A percentile compares a stretch with the other conserved stretches of the same genome.
Evolutionary conservation across 1,140 invertebrate genomes (phyloP).

Genomic region (Ceratina australensis): DNA sequence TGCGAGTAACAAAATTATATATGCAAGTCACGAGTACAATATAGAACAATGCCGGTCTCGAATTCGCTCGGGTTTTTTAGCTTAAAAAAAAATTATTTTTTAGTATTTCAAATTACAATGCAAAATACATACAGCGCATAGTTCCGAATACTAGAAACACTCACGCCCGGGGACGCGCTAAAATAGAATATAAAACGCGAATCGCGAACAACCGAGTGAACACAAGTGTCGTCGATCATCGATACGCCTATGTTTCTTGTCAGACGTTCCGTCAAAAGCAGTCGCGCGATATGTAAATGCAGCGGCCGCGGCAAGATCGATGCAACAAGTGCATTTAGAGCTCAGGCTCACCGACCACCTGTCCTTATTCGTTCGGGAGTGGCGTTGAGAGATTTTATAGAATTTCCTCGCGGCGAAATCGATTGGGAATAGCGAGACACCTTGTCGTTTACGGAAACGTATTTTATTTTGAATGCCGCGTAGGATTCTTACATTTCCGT

Average conservation of each 20-base stretch:
- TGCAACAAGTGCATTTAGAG: conserved; percentile 58
- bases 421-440: background rate
- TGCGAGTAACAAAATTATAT: conserved; percentile 20
- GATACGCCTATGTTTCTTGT: background rate
- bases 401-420: background rate
- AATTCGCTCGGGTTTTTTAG: background rate
- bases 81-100: background rate
- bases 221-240: background rate
- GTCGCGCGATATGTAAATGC: conserved; percentile 31
- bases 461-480: background rate
- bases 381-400: background rate
- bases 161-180: too few species aligned
- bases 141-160: too few species aligned
- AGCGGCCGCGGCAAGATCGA: conserved; percentile 29
- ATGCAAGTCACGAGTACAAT: background rate
- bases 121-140: too few species aligned
- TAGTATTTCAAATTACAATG: background rate
- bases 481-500: background rate
- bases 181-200: background rate
- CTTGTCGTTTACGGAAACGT: background rate
- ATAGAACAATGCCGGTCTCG: background rate
- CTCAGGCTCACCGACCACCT: background rate
- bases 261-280: conserved; percentile 2
- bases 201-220: too few species aligned
- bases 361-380: background rate